Conservation (phyloP, 1,140 invertebrate species). For the Calephelis virginiensis region DNA sequence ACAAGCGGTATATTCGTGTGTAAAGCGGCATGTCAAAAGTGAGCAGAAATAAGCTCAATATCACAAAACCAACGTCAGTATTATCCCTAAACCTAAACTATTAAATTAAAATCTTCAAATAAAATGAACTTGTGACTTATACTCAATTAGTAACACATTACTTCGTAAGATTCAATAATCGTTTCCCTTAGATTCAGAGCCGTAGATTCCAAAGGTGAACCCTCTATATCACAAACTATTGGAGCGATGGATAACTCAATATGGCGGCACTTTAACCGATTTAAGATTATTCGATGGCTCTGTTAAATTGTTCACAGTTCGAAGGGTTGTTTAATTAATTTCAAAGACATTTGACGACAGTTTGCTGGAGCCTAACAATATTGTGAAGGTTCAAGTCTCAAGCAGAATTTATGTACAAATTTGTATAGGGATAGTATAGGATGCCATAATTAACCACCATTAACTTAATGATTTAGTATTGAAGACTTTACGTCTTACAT, state of each 20-base stretch:
- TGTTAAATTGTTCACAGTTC: slow-evolving; percentile 46
- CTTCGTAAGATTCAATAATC: slow-evolving; percentile 1
- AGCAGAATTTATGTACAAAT: slow-evolving; percentile 6
- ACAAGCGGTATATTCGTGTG: no score
- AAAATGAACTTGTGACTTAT: background rate
- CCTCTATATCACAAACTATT: slow-evolving; percentile 53
- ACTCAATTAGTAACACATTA: background rate
- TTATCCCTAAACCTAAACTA: no score
- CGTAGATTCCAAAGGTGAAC: slow-evolving; percentile 14
- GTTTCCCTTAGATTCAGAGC: background rate
- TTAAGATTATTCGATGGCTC: slow-evolving; percentile 55
- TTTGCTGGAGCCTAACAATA: slow-evolving; percentile 27
- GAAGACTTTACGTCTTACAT: no score
- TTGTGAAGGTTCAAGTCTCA: slow-evolving; percentile 14
- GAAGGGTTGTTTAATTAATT: slow-evolving; percentile 50
- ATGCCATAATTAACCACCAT: background rate
- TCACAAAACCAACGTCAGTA: no score
- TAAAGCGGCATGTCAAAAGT: no score
- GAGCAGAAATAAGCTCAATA: no score
- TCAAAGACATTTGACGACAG: slow-evolving; percentile 37
- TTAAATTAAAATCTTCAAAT: background rate
- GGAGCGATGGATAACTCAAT: slow-evolving; percentile 53
- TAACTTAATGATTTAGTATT: no score
- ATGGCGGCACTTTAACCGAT: slow-evolving; percentile 46
- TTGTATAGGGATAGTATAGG: background rate